Conservation (phyloP, 2,113 vertebrate genomes). For the Caracal caracal region DNA sequence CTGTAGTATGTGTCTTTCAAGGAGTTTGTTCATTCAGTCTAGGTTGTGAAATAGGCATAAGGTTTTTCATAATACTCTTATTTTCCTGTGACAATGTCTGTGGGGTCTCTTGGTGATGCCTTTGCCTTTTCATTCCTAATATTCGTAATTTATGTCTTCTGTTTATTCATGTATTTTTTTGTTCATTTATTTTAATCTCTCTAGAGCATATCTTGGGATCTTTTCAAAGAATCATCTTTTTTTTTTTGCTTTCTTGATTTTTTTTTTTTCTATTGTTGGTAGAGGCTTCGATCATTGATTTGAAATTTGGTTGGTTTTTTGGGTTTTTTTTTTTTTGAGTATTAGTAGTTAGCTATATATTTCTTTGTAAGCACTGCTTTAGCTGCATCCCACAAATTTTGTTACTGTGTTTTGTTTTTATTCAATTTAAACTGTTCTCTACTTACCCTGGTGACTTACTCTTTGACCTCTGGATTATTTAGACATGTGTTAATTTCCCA, state of each 20-base stretch:
- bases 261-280: neutral
- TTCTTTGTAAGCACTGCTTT: neutral
- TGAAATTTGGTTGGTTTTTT: neutral
- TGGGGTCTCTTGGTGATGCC: neutral
- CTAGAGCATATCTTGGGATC: neutral
- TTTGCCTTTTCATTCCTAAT: neutral
- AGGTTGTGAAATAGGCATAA: neutral
- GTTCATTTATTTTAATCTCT: neutral
- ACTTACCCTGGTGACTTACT: neutral
- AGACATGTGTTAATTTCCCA: neutral
- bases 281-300: neutral
- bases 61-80: neutral
- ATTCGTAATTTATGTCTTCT: neutral
- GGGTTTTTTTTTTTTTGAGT: neutral
- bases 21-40: neutral
- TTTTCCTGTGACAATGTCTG: neutral
- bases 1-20: neutral
- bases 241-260: neutral
- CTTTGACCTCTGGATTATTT: neutral
- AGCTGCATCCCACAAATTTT: neutral
- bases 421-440: neutral
- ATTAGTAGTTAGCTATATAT: neutral
- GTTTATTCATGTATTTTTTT: neutral
- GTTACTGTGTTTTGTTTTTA: neutral
- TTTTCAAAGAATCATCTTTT: neutral